These are phyloP conservation scores for Lithosia quadra DNA, from an alignment of 2,888 invertebrate genomes.

Conservation along the genomic window DNA sequence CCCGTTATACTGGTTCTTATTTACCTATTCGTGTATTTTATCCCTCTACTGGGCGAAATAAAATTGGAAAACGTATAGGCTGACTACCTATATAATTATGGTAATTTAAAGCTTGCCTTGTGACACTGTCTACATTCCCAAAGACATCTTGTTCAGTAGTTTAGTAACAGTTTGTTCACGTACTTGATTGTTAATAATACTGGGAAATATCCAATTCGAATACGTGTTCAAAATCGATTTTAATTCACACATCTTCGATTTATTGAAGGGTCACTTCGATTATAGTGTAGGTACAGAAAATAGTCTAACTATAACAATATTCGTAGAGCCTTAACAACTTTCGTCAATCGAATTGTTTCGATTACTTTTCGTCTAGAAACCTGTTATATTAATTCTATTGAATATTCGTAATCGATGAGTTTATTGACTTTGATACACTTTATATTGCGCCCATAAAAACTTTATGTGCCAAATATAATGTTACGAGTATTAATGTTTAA, in stretches of 20 bases:
- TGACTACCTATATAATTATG: background rate
- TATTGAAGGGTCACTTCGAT: background rate
- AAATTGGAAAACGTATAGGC: conserved; percentile 18
- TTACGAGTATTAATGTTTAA: conserved; percentile 36
- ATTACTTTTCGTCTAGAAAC: conserved; percentile 40
- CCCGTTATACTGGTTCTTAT: conserved; percentile 45
- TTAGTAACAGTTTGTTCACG: conserved; percentile 18
- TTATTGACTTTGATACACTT: conserved; percentile 53
- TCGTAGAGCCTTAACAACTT: conserved; percentile 8
- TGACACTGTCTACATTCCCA: conserved; percentile 14
- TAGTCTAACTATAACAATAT: conserved; percentile 15
- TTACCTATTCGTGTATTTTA: conserved; percentile 33
- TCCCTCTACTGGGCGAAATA: conserved; percentile 24
- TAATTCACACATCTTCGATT: background rate
- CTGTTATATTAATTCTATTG: conserved; percentile 48
- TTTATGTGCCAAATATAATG: conserved; percentile 45
- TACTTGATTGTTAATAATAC: conserved; percentile 14
- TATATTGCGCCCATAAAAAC: conserved; percentile 37
- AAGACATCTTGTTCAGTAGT: conserved; percentile 22
- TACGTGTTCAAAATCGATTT: conserved; percentile 16
- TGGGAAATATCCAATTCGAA: conserved; percentile 8
- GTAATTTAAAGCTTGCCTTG: conserved; percentile 21
- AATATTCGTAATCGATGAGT: conserved; percentile 47
- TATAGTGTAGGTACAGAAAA: conserved; percentile 13
- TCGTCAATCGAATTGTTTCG: conserved; percentile 15